These are phyloP conservation scores for Nasonovia ribisnigri DNA, from an alignment of 2,888 invertebrate species.

Conservation along the genomic window DNA sequence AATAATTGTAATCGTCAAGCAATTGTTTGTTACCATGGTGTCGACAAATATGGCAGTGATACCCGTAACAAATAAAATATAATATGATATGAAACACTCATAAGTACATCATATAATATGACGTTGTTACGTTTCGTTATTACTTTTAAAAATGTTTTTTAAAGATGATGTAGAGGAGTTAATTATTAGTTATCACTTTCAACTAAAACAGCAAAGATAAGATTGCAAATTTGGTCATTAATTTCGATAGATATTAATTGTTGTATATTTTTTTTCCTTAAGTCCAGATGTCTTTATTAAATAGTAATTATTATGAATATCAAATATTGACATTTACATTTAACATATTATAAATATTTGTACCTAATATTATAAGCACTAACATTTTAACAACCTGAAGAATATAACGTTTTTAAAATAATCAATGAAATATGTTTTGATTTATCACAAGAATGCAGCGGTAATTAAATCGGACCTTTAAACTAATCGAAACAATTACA, in stretches of 20 bases:
- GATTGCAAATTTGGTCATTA: neutral
- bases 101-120: neutral
- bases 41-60: neutral
- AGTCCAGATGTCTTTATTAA: neutral
- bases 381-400: neutral
- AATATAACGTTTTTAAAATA: neutral
- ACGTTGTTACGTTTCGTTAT: neutral
- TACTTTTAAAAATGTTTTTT: neutral
- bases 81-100: neutral
- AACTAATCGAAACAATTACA: neutral
- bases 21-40: conserved; percentile 42
- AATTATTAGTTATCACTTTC: neutral
- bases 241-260: neutral
- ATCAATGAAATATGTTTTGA: neutral
- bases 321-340: neutral
- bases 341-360: neutral
- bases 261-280: neutral
- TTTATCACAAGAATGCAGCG: neutral
- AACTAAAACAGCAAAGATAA: neutral
- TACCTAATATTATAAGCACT: neutral
- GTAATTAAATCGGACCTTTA: neutral
- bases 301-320: neutral
- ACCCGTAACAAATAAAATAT: neutral
- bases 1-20: neutral
- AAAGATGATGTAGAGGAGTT: neutral